phyloP scores from a whole-genome alignment of 2,797 vertebrate species.

The Spizella passerina region DNA sequence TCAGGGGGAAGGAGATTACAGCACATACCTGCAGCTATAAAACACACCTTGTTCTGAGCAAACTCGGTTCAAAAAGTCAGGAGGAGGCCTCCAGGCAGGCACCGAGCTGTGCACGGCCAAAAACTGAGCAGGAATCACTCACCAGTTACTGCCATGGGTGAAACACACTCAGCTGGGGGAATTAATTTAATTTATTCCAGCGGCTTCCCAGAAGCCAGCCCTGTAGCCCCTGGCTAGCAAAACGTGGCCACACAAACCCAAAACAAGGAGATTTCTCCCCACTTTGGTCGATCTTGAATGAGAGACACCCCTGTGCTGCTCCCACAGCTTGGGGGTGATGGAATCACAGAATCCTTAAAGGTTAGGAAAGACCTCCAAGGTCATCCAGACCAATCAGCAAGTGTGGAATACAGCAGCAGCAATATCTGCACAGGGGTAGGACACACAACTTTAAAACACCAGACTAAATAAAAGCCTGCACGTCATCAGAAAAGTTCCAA shows the following conservation, averaged over 20 bases:
- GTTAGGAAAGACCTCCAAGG: neutral
- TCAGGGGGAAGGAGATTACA: neutral
- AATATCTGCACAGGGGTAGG: neutral
- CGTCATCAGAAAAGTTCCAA: neutral
- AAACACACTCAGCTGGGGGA: too few species aligned
- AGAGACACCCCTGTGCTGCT: neutral
- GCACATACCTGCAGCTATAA: neutral
- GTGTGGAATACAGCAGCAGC: neutral
- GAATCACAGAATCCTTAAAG: neutral
- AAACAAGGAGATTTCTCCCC: neutral
- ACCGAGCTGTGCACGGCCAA: rapidly evolving
- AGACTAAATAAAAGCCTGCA: neutral
- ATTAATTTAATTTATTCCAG: neutral
- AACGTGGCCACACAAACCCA: neutral
- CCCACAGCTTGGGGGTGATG: neutral
- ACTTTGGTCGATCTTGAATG: rapidly evolving
- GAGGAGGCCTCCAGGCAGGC: neutral
- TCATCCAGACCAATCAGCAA: neutral
- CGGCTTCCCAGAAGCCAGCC: neutral
- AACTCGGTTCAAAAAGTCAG: neutral
- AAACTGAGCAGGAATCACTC: neutral
- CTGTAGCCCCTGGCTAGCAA: neutral
- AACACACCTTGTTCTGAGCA: neutral
- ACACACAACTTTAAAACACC: neutral
- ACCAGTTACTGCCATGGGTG: too few species aligned